Evolutionary conservation across 2,888 invertebrate species (phyloP).

Genomic region (Emmelina monodactyla): DNA sequence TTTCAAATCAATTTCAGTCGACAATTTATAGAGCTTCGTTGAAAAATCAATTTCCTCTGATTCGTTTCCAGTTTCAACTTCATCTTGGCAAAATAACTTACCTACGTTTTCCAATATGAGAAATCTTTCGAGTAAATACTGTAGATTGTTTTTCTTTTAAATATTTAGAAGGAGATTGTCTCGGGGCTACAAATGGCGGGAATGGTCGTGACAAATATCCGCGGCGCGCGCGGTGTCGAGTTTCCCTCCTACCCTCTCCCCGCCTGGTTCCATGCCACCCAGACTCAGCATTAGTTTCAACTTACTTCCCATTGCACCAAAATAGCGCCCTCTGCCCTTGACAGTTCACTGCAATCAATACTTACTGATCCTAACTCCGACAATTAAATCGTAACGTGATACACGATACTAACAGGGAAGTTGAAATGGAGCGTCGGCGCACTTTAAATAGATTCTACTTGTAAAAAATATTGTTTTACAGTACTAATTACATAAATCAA

Average conservation of each 20-base stretch:
- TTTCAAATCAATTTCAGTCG: conserved; percentile 36
- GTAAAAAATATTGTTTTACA: too few species aligned
- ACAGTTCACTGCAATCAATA: conserved; percentile 32
- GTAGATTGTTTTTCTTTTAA: too few species aligned
- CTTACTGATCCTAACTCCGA: conserved; percentile 19
- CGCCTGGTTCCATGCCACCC: conserved; percentile 20
- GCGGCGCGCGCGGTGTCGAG: conserved; percentile 51
- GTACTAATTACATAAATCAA: too few species aligned
- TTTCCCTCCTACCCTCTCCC: conserved; percentile 50
- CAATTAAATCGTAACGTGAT: conserved; percentile 6
- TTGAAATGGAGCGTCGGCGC: too few species aligned
- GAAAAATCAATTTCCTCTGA: conserved; percentile 8
- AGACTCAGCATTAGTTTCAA: conserved; percentile 58
- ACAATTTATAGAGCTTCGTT: conserved; percentile 13
- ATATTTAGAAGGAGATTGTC: too few species aligned
- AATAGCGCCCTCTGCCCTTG: conserved; percentile 37
- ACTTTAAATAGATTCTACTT: too few species aligned
- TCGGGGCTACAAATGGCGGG: conserved; percentile 57
- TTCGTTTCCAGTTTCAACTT: conserved; percentile 10
- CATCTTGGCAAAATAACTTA: not conserved
- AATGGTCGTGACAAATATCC: conserved; percentile 67
- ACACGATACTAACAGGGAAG: conserved; percentile 6
- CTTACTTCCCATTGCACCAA: conserved; percentile 45
- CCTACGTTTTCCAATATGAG: too few species aligned
- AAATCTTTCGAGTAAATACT: too few species aligned